Base-by-base conservation (phyloP, 2,888 invertebrate species). In the Oeneis ivallda region DNA sequence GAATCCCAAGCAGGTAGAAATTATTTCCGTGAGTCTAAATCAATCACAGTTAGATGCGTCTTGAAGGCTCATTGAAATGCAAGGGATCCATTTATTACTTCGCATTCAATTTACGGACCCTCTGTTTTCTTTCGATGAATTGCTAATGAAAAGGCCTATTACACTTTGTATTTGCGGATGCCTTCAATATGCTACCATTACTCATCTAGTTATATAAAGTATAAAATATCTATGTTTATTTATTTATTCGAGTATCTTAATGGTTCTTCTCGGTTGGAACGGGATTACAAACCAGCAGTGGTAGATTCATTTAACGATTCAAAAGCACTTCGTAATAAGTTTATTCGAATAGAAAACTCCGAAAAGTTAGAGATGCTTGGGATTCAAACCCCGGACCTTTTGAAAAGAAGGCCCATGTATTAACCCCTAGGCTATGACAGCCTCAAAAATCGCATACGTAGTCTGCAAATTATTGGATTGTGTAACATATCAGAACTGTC, bases 11-110 rank as follows among this genome's bases (percentile, higher is more conserved):
- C 82, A 79, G 75, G 79, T 74, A 79, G 78, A 79, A 81, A 85
- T 83, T 79, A 84, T 85, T 85, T 85, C 79, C 79, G 78, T 77
- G 79, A 79, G 81, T 78, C 81, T 77, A 82, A 85, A 84, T 85
- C 87, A 85, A 85, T 87, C 85, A 84, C 79, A 79, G 79, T 76
- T 76, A 79, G 80, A 81, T 84, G 81, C 75, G 79, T 75, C 80
- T 75, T 72, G 72, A 70, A 70, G 69, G 63, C 65, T 70, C 66
- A 69, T 71, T 72, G 64, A 65, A 64, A 69, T 70, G 70, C 86
- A 86, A 83, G 85, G 78, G 80, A 80, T 83, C 78, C 83, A 82
- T 87, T 81, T 87, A 86, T 87, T 87, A 82, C 83, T 79, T 79
- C 79, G 79, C 82, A 83, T 86, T 86, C 82, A 83, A 86, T 87